Evolutionary conservation across 2,113 vertebrate genomes (phyloP), one percentile per base, ranked within the genome.

Genomic region (Alosa alosa): DNA sequence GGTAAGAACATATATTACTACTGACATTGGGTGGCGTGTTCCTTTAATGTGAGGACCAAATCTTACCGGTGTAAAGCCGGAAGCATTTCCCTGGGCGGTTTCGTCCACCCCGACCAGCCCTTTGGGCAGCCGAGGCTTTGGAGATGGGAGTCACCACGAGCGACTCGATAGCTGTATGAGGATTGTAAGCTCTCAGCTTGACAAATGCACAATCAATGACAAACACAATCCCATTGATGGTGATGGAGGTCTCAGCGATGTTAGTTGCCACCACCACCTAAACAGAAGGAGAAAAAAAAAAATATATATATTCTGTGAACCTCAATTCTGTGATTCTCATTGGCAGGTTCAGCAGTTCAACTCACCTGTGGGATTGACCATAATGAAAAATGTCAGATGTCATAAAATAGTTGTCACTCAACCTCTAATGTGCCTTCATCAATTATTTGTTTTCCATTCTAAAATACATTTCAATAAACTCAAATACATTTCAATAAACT

Each of bases 201-300:
- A 99, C 96, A 46, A 99, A 99, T 0, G 98, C 98, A 82, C 98
- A 99, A 91, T 99, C 98, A 0, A 99, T 97, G 78, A 99, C 97
- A 0, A 97, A 99, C 0, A 96, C 90, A 0, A 99, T 89, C 1
- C 98, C 97, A 0, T 96, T 97, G 41, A 99, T 96, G 0, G 98
- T 99, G 90, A 99, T 97, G 86, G 98, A 99, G 0, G 98, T 98
- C 94, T 99, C 98, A 0, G 98, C 98, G 36, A 99, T 96, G 86
- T 99, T 99, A n/a, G 98, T 99, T 46, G 98, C 98, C 1, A 99
- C 97, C 20, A 99, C 96, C 90, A 99, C 96, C 98, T 99, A 91
- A 7, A 47, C 17, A 64, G 85, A 68, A 46, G 84, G 17, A 84
- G 45, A 86, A 6, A 2, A 25, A 13, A 83, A 20, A 25, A 13